Percentiles rank a stretch among this genome's conserved stretches.
phyloP scores from a whole-genome alignment of 2,113 vertebrate species.

The Meleagris gallopavo region DNA sequence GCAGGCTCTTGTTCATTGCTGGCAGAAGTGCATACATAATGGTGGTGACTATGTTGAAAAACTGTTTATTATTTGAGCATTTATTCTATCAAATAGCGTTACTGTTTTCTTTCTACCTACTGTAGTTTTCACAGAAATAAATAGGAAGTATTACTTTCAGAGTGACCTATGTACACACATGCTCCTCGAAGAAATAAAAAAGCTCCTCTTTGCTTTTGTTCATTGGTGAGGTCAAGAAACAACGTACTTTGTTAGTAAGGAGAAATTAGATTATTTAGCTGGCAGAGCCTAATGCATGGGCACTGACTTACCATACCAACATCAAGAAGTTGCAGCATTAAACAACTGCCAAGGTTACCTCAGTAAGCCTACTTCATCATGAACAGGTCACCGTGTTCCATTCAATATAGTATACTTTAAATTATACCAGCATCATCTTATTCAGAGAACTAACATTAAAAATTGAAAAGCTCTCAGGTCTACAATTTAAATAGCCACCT shows the following conservation, averaged over 20 bases:
- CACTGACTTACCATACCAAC: background rate
- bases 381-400: background rate
- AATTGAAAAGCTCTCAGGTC: constrained; percentile 49
- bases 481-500: constrained; percentile 12
- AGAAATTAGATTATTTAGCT: background rate
- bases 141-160: too few relatives aligned
- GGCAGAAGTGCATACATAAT: too few relatives aligned
- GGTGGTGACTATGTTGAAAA: too few relatives aligned
- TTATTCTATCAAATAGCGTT: too few relatives aligned
- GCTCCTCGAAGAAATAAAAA: background rate
- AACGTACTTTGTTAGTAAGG: background rate
- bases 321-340: background rate
- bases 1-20: too few relatives aligned
- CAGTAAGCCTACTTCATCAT: constrained; percentile 3
- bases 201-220: background rate
- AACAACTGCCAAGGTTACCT: constrained; percentile 41
- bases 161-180: background rate
- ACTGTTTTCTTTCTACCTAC: too few relatives aligned
- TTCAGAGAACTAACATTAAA: constrained; percentile 52
- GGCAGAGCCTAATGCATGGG: background rate
- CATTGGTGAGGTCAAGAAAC: background rate
- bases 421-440: constrained; percentile 10
- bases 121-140: too few relatives aligned
- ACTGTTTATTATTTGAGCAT: too few relatives aligned
- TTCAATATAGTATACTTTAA: constrained; percentile 3